Evolutionary conservation across 2,888 invertebrate species (phyloP).

Genomic region (Neoscelio sp.): DNA sequence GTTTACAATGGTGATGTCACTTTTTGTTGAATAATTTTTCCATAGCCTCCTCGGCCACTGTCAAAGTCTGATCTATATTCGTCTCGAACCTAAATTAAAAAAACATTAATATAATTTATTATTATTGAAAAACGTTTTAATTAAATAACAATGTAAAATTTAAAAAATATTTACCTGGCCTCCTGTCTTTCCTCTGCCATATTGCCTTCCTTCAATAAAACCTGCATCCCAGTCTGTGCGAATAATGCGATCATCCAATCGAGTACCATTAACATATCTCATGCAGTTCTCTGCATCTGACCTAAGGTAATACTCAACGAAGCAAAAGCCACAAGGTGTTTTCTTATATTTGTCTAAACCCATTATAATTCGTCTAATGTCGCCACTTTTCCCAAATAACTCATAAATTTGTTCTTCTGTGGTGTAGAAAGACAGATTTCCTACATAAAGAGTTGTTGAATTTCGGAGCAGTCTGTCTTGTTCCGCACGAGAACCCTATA

Average conservation of each 20-base stretch:
- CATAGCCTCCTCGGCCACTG: slow-evolving; percentile 98
- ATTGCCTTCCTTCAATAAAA: slow-evolving; percentile 98
- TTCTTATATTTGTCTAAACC: slow-evolving; percentile 98
- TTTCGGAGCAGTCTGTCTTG: slow-evolving; percentile 91
- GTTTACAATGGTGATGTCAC: slow-evolving; percentile 83
- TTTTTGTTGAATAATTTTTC: slow-evolving; percentile 96
- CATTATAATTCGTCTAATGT: slow-evolving; percentile 97
- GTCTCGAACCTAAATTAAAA: slow-evolving; percentile 91
- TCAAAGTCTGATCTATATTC: slow-evolving; percentile 99
- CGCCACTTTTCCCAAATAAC: slow-evolving; percentile 97
- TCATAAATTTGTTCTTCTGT: slow-evolving; percentile 99
- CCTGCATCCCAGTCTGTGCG: slow-evolving; percentile 99
- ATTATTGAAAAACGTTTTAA: slow-evolving; percentile 1
- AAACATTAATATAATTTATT: not conserved
- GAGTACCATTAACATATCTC: slow-evolving; percentile 97
- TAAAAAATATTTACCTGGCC: slow-evolving; percentile 90
- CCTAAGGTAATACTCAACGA: slow-evolving; percentile 95
- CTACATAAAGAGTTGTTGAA: slow-evolving; percentile 96
- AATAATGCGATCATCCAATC: slow-evolving; percentile 98
- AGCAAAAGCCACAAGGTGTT: slow-evolving; percentile 99
- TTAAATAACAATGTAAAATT: slow-evolving; percentile 3
- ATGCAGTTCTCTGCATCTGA: slow-evolving; percentile 91
- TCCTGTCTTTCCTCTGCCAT: slow-evolving; percentile 98
- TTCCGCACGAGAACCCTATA: slow-evolving; percentile 93
- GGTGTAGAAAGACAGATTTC: slow-evolving; percentile 99